These are phyloP conservation scores for Cephus spinipes DNA, from an alignment of 2,888 invertebrate species.

Conservation along the genomic window DNA sequence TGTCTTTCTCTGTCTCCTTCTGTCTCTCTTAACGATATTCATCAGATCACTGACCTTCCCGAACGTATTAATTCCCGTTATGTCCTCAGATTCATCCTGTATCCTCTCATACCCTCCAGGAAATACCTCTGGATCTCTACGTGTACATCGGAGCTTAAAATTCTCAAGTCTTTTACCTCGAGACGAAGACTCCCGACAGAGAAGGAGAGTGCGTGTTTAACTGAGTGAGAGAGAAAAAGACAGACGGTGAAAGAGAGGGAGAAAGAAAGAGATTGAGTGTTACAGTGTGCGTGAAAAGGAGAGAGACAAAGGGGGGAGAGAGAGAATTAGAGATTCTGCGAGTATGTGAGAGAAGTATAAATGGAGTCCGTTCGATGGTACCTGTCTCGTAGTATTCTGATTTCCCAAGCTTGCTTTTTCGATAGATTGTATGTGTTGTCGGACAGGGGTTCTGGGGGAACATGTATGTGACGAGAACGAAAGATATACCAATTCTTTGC, in stretches of 20 bases:
- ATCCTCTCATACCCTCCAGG: not conserved
- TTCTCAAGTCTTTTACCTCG: not conserved
- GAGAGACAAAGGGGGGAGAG: slow-evolving; percentile 2
- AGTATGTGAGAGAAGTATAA: not conserved
- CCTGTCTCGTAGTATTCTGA: slow-evolving; percentile 26
- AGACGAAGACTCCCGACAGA: not conserved
- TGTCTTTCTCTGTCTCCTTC: not conserved
- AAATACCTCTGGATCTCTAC: not conserved
- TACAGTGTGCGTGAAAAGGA: slow-evolving; percentile 29
- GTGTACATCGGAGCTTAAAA: not conserved
- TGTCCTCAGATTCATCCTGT: not conserved
- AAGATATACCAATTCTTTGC: not conserved
- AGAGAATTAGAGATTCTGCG: not conserved
- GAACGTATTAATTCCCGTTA: not conserved
- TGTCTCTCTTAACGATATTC: not conserved
- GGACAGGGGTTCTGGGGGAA: not conserved
- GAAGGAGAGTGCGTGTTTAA: slow-evolving; percentile 13
- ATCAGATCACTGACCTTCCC: not conserved
- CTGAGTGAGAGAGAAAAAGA: slow-evolving; percentile 1
- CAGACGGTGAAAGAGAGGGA: slow-evolving; percentile 10
- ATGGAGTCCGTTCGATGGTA: slow-evolving; percentile 20
- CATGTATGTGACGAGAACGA: not conserved
- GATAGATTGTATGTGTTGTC: not conserved
- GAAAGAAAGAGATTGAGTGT: slow-evolving; percentile 29
- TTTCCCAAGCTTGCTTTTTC: not conserved